Percentiles rank a stretch among this genome's conserved stretches.
These are phyloP conservation scores for Cinclus mexicanus DNA, from an alignment of 2,113 vertebrate genomes.

Conservation along the genomic window DNA sequence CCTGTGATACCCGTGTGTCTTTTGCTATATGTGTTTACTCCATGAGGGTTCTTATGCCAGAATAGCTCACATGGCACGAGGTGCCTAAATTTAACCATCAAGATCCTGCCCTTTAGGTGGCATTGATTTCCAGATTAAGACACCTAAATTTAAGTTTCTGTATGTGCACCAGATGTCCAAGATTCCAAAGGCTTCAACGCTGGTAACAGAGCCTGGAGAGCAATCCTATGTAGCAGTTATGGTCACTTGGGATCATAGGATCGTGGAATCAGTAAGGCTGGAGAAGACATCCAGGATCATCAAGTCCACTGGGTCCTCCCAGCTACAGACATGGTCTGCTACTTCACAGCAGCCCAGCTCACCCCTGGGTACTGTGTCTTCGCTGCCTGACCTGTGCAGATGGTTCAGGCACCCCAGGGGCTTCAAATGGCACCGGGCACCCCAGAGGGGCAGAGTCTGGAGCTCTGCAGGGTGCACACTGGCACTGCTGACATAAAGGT, in stretches of 20 bases:
- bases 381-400: neutral
- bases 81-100: neutral
- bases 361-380: neutral
- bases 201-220: neutral
- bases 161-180: neutral
- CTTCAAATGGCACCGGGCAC: neutral
- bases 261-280: neutral
- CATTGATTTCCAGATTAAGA: neutral
- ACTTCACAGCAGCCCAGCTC: neutral
- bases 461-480: neutral
- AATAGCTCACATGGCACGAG: neutral
- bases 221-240: neutral
- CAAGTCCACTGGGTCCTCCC: neutral
- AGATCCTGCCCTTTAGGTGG: neutral
- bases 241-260: neutral
- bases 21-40: neutral
- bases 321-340: neutral
- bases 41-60: neutral
- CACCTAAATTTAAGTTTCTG: neutral
- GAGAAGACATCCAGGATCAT: neutral
- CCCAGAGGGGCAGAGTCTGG: neutral
- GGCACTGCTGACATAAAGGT: neutral
- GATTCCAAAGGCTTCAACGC: neutral
- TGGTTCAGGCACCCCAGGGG: neutral
- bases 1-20: neutral